phyloP scores from a whole-genome alignment of 2,797 vertebrate species.

The Borostomias antarcticus region DNA sequence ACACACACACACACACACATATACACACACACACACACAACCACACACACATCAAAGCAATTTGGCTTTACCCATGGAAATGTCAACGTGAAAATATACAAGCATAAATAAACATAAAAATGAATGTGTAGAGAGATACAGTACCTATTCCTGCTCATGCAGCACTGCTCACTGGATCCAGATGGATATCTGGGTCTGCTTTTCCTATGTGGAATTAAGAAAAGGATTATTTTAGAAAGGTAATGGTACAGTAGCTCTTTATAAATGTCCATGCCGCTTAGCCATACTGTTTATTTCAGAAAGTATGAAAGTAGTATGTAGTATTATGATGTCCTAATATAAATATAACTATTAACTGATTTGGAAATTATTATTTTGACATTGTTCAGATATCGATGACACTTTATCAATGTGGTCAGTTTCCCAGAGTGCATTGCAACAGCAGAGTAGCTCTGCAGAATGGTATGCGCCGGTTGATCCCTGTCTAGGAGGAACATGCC shows the following conservation, averaged over 20 bases:
- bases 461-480: no score
- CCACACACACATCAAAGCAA: not conserved
- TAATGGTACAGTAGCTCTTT: not conserved
- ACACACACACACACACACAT: conserved; percentile 31
- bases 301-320: no score
- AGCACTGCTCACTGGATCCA: no score
- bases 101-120: no score
- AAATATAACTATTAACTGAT: no score
- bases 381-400: not conserved
- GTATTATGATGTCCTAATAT: no score
- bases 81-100: no score
- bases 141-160: no score
- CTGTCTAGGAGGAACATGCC: conserved; percentile 26
- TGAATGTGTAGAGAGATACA: no score
- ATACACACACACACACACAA: conserved; percentile 17
- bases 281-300: not conserved
- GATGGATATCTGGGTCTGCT: not conserved
- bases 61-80: no score
- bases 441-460: not conserved
- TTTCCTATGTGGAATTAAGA: not conserved
- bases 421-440: not conserved
- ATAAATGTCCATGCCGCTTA: not conserved
- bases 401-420: not conserved
- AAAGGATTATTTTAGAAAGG: not conserved
- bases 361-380: no score